Base-by-base conservation (phyloP, 2,888 invertebrate species). In the Romanomermis culicivorax region DNA sequence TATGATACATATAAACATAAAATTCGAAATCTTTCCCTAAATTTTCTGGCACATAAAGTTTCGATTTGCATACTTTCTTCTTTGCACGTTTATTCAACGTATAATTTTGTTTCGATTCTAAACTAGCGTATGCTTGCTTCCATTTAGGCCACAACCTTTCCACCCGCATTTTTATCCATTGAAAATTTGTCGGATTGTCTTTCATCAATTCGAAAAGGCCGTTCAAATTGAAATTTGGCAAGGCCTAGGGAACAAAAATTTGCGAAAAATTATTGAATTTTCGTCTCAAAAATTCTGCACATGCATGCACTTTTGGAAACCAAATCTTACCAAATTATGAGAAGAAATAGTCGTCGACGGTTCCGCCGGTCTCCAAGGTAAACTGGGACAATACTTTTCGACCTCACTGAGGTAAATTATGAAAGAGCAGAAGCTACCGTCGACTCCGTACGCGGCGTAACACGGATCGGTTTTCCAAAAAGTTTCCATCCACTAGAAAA, bases 401-500 rank as follows among this genome's bases (percentile, higher is more conserved):
- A 69, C 69, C 61, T 69, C 66, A 56, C 70, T 70, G 3, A 73
- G 62, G 57, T 70, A 73, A 60, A 66, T 64, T 4, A 70, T 63
- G 56, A 69, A 66, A 3, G 72, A 72, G 57, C 73, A 74, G n/a
- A 64, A 61, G 2, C 68, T 64, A 2, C 72, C 73, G 59, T 74
- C 71, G 24, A 70, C 70, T 1, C 72, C 71, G 54, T 69, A 64
- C 1, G 65, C 61, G 2, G 63, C 64, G 58, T 73, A 73, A 59
- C 73, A 73, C 1, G 63, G 60, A 57, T 73, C 70, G 0, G 69
- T 65, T 56, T 67, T 63, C 73, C 73, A 73, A 63, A 68, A 68
- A 17, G 61, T 56, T 20, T 58, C 60, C 70, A 73, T 71, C 72
- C 72, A 69, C 29, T 59, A 42, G 52, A 64, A 25, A 3, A 11